Base-by-base conservation (phyloP, 2,888 invertebrate species). In the Deladenus siricidicola region DNA sequence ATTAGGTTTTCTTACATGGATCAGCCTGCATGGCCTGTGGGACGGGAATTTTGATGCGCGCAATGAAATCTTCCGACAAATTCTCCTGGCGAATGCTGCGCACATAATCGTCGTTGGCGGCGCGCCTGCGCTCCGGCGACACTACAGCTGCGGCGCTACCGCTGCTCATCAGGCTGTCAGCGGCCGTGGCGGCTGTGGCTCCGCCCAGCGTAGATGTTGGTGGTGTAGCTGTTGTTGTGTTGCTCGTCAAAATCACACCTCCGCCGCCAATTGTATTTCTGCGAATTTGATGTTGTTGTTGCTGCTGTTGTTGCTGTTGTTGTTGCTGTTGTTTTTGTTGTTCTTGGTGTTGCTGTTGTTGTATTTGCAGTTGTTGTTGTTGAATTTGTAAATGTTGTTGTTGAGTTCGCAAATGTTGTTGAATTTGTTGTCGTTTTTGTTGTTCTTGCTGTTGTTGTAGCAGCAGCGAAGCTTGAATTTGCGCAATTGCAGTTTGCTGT, bases 1-100 rank as follows among this genome's bases (percentile, higher is more conserved):
- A n/a, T n/a, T n/a, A n/a, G n/a, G n/a, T n/a, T n/a, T n/a, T n/a
- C 60, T 29, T 64, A 76, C 76, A 59, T 55, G 76, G 77, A 70
- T 78, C 78, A 49, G 62, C 67, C 51, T 67, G 54, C n/a, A 69
- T 26, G 0, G 78, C 78, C 42, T 78, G 68, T 4, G 71, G 65
- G 19, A 78, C 78, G 6, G 78, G 78, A 42, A 78, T 74, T 53
- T 75, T 65, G 54, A 75, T 72, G 21, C 63, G 64, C 14, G 62
- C 49, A 39, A 75, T 70, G 50, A 68, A 61, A 50, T 70, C 70
- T 17, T 69, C 72, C 29, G 67, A 66, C 49, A 74, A 59, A 53
- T 76, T 71, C 51, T 74, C 67, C 29, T 72, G 70, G 10, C 73
- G 62, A 48, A 76, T 73, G 56, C 73, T 75, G 72, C 61, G 59